Evolutionary conservation across 2,888 invertebrate species (phyloP).

Genomic region (Lysandra bellargus): DNA sequence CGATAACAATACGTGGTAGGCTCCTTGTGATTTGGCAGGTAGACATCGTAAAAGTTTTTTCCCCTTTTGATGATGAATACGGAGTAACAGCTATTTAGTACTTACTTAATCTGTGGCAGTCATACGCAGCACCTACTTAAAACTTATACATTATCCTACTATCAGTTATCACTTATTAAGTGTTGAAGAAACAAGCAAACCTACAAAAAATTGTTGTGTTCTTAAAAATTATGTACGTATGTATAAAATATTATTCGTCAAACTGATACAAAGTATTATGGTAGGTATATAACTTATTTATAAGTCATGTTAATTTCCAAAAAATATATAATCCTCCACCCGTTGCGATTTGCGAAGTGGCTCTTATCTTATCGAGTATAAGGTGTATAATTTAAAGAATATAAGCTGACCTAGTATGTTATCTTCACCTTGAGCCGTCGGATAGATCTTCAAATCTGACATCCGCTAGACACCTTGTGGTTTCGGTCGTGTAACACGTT

Average conservation of each 20-base stretch:
- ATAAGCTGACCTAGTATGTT: not conserved
- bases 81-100: too few relatives aligned
- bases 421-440: constrained; percentile 19
- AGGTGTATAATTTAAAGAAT: not conserved
- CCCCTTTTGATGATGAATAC: too few relatives aligned
- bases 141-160: too few relatives aligned
- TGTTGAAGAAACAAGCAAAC: too few relatives aligned
- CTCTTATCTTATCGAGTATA: not conserved
- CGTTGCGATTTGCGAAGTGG: not conserved
- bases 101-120: too few relatives aligned
- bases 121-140: too few relatives aligned
- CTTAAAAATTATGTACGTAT: too few relatives aligned
- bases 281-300: not conserved
- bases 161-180: too few relatives aligned
- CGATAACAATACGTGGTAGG: too few relatives aligned
- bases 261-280: not conserved
- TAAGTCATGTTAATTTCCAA: not conserved
- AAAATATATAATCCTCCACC: not conserved
- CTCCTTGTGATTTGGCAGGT: too few relatives aligned
- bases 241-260: not conserved
- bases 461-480: not conserved
- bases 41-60: too few relatives aligned
- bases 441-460: not conserved
- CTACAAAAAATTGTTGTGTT: too few relatives aligned
- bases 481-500: not conserved